Percentiles rank a stretch among this genome's conserved stretches.
Conservation (phyloP, 2,797 vertebrate genomes). For the Aplochiton taeniatus region DNA sequence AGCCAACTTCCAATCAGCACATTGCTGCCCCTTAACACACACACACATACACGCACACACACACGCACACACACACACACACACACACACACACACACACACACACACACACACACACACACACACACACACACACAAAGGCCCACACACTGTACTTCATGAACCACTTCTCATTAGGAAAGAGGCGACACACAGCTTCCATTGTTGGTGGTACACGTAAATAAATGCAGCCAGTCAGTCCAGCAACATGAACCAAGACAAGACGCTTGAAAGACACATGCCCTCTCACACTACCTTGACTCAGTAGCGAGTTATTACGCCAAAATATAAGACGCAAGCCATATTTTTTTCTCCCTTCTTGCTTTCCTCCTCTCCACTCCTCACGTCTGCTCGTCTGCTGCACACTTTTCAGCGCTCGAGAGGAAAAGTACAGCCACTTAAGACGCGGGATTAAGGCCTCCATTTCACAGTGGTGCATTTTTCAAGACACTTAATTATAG, state of each 20-base stretch:
- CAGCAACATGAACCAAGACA: not conserved
- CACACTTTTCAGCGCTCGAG: conserved; percentile 64
- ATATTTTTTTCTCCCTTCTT: conserved; percentile 5
- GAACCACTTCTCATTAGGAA: conserved; percentile 41
- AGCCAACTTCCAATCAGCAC: not conserved
- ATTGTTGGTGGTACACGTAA: conserved; percentile 41
- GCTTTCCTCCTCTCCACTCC: conserved; percentile 16
- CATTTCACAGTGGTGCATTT: conserved; percentile 82
- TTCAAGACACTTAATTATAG: conserved; percentile 85
- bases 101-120: conserved; percentile 7
- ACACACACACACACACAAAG: conserved; percentile 2
- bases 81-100: conserved; percentile 8
- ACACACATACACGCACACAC: conserved; percentile 1
- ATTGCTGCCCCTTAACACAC: not conserved
- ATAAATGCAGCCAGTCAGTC: conserved; percentile 24
- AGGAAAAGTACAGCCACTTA: conserved; percentile 77
- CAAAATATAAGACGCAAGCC: conserved; percentile 19
- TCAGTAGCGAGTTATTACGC: conserved; percentile 13
- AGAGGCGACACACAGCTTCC: conserved; percentile 49
- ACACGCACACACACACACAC: conserved; percentile 20
- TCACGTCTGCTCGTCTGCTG: conserved; percentile 28
- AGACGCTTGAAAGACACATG: not conserved
- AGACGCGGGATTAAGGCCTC: conserved; percentile 74
- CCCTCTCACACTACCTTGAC: not conserved
- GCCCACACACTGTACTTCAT: conserved; percentile 5